These are phyloP conservation scores for Leptogaster cylindrica DNA, from an alignment of 2,888 invertebrate genomes.

Conservation along the genomic window DNA sequence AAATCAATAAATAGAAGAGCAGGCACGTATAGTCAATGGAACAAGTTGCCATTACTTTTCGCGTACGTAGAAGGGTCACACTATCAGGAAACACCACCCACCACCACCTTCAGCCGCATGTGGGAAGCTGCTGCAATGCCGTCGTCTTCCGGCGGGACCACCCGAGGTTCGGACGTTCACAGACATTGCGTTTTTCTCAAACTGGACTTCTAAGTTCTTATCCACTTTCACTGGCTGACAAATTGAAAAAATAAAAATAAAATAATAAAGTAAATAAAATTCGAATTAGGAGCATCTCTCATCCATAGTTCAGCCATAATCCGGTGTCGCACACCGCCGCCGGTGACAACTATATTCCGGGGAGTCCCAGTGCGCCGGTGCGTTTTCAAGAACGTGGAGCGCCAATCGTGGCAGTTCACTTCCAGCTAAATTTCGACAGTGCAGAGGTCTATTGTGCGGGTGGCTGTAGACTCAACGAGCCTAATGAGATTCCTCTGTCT, in stretches of 20 bases:
- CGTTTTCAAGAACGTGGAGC: not conserved
- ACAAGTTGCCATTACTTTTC: constrained; percentile 7
- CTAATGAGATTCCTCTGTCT: not conserved
- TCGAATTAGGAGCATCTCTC: not conserved
- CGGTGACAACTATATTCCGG: constrained; percentile 11
- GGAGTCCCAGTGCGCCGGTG: constrained; percentile 20
- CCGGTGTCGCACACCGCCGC: not conserved
- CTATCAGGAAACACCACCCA: constrained; percentile 5
- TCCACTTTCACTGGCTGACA: constrained; percentile 32
- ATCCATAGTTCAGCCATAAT: too few species aligned
- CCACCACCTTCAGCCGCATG: too few species aligned
- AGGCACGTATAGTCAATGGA: constrained; percentile 13
- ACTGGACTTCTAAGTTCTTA: constrained; percentile 20
- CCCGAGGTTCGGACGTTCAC: too few species aligned
- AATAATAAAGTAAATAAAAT: not conserved
- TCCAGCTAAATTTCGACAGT: not conserved
- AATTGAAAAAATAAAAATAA: too few species aligned
- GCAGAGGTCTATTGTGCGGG: not conserved
- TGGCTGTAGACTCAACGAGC: not conserved
- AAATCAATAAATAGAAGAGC: constrained; percentile 38
- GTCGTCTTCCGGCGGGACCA: too few species aligned
- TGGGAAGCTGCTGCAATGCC: too few species aligned
- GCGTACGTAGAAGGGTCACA: constrained; percentile 28
- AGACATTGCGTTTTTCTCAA: too few species aligned
- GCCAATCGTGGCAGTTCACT: not conserved